Conservation (phyloP, 2,888 invertebrate species). For the Nephrotoma guestfalica region DNA sequence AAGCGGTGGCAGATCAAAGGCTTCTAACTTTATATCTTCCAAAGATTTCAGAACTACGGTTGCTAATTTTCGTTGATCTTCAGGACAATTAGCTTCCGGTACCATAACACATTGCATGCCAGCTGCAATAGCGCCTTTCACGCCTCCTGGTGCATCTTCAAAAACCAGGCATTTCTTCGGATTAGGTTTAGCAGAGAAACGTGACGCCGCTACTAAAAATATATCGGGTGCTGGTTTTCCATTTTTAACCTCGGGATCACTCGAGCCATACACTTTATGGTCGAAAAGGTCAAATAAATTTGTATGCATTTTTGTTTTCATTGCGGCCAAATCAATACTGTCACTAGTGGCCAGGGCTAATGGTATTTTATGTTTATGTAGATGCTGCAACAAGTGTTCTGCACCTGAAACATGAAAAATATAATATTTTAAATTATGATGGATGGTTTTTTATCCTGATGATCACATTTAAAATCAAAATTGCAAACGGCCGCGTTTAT, state of each 20-base stretch:
- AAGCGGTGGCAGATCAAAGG: constrained; percentile 71
- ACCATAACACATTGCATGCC: constrained; percentile 82
- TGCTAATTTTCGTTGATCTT: constrained; percentile 39
- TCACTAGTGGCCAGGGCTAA: constrained; percentile 84
- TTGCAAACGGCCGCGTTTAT: no score
- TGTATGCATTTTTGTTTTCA: constrained; percentile 49
- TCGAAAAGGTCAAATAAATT: constrained; percentile 53
- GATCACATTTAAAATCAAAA: no score
- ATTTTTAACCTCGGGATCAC: constrained; percentile 67
- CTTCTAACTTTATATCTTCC: constrained; percentile 65
- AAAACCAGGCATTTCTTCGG: constrained; percentile 59
- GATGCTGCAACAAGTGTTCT: constrained; percentile 60
- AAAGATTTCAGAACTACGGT: constrained; percentile 60
- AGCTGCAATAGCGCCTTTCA: constrained; percentile 58
- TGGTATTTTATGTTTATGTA: constrained; percentile 58
- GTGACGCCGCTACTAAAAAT: constrained; percentile 58
- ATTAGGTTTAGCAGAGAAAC: constrained; percentile 53
- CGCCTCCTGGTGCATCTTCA: constrained; percentile 87
- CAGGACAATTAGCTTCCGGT: constrained; percentile 44
- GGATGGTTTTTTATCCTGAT: no score
- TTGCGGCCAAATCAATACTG: constrained; percentile 49
- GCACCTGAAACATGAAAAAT: constrained; percentile 44
- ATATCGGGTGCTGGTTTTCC: constrained; percentile 88
- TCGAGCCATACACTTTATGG: constrained; percentile 67
- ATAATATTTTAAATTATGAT: no score